Evolutionary conservation across 1,140 invertebrate species (phyloP).

Genomic region (Grapholita molesta): DNA sequence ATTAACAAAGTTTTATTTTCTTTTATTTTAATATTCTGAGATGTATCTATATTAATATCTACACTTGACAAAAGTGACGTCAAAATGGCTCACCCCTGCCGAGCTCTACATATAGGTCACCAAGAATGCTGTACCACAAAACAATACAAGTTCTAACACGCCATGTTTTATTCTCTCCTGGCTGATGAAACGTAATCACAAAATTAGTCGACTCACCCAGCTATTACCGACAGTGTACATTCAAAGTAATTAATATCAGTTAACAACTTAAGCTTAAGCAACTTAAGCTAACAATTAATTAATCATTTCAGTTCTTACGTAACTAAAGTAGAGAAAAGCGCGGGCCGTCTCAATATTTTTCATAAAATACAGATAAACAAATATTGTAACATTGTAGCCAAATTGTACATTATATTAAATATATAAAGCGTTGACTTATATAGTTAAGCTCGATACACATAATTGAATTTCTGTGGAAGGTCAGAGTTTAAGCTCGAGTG

Average conservation of each 20-base stretch:
- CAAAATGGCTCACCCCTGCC: no score
- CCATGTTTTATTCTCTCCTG: no score
- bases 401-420: neutral
- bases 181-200: no score
- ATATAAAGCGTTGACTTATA: neutral
- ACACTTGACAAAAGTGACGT: no score
- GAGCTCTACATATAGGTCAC: no score
- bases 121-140: no score
- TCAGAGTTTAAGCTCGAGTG: neutral
- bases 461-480: neutral
- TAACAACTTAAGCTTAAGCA: no score
- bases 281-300: neutral
- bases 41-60: no score
- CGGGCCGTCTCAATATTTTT: neutral
- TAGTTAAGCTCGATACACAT: constrained; percentile 8
- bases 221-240: neutral
- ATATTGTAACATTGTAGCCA: neutral
- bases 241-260: constrained; percentile 7
- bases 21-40: no score
- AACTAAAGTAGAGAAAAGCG: constrained; percentile 2
- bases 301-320: neutral
- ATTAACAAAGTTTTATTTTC: no score
- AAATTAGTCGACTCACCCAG: neutral
- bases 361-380: neutral
- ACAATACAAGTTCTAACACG: no score